Percentiles rank a stretch among this genome's conserved stretches.
Conservation (phyloP, 1,140 invertebrate species). For the Drosophila aff. region DNA sequence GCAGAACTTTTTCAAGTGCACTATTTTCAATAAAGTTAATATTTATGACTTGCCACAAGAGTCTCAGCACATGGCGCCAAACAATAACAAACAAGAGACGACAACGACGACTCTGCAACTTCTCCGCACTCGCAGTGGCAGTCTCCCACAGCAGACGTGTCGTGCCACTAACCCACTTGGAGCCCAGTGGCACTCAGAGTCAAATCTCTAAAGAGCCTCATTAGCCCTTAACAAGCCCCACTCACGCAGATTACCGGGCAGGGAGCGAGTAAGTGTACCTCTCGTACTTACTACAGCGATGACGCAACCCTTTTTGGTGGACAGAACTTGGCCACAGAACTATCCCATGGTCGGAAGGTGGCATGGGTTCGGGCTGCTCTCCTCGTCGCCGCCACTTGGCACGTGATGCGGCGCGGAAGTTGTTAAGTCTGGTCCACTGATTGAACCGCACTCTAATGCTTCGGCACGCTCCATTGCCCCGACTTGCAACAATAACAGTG, state of each 20-base stretch:
- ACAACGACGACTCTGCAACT: constrained; percentile 15
- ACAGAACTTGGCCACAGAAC: constrained; percentile 38
- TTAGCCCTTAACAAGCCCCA: constrained; percentile 63
- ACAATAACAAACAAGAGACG: constrained; percentile 54
- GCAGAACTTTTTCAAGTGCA: neutral
- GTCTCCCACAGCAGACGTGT: constrained; percentile 65
- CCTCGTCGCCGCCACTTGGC: constrained; percentile 41
- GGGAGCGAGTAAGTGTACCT: neutral
- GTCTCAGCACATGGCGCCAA: constrained; percentile 57
- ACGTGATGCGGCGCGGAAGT: constrained; percentile 72
- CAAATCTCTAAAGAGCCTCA: constrained; percentile 51
- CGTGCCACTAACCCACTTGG: constrained; percentile 78
- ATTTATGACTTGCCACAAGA: constrained; percentile 59
- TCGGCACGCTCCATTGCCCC: constrained; percentile 67
- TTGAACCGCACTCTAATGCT: constrained; percentile 63
- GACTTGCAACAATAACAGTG: constrained; percentile 54
- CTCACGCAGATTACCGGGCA: constrained; percentile 54
- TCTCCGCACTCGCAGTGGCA: constrained; percentile 36
- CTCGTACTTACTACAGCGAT: constrained; percentile 27
- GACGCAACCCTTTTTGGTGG: constrained; percentile 55
- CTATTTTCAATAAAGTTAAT: constrained; percentile 29
- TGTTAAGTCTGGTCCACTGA: constrained; percentile 69
- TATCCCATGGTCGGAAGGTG: constrained; percentile 33
- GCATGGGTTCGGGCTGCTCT: constrained; percentile 3
- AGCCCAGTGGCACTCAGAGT: constrained; percentile 10